These are phyloP conservation scores for Vanessa cardui DNA, from an alignment of 2,888 invertebrate species.

Conservation along the genomic window DNA sequence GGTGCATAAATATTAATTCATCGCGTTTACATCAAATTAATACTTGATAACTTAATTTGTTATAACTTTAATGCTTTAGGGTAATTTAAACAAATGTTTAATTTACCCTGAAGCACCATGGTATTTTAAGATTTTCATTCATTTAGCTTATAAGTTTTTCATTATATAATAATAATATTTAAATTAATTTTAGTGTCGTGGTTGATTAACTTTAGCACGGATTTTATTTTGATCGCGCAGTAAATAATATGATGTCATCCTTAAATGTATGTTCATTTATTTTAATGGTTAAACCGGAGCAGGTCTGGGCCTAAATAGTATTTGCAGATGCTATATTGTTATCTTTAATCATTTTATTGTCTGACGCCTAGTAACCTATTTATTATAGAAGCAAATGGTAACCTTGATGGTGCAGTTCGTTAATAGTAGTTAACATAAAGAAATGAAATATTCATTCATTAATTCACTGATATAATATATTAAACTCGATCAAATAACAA, in stretches of 20 bases:
- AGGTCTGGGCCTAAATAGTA: neutral
- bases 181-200: neutral
- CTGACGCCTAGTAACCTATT: conserved; percentile 2
- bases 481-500: too few species aligned
- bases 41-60: too few species aligned
- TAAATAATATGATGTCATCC: conserved; percentile 5
- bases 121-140: too few species aligned
- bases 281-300: conserved; percentile 8
- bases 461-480: too few species aligned
- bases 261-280: conserved; percentile 2
- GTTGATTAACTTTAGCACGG: neutral
- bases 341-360: conserved; percentile 10
- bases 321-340: conserved; percentile 1
- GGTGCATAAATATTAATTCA: too few species aligned
- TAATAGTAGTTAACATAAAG: neutral
- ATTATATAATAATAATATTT: neutral
- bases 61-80: too few species aligned
- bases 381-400: neutral
- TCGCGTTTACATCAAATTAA: too few species aligned
- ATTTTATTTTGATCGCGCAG: neutral
- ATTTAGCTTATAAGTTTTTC: neutral
- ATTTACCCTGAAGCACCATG: too few species aligned
- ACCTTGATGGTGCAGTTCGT: neutral
- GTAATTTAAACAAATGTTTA: too few species aligned
- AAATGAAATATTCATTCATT: too few species aligned